Base-by-base conservation (phyloP, 2,113 vertebrate species). In the Alosa alosa region DNA sequence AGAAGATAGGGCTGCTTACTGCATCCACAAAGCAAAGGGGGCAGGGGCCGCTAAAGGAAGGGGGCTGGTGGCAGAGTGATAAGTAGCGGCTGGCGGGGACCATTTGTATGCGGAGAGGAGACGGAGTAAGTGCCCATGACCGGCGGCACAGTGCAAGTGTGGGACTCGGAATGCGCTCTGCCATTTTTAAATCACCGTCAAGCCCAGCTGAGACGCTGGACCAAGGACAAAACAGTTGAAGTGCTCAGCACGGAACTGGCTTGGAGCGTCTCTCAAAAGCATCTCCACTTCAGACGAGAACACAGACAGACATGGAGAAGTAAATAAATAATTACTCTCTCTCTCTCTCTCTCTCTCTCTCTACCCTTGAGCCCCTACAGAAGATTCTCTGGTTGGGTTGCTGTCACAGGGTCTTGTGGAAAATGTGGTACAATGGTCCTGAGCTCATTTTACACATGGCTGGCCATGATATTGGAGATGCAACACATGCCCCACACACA, bases 371-470 rank as follows among this genome's bases (percentile, higher is more conserved):
- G 36, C 72, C 72, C 31, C 36, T 11, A 11, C 31, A 11, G 25
- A 78, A 78, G 72, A 36, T 15, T 17, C 72, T 78, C 31, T 72
- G n/a, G 36, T 41, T 39, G 72, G 72, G 11, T 36, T 78, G 52
- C 36, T 2, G 39, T 41, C 7, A 17, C 1, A 81, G 45, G 50
- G 72, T 64, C 44, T 86, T 57, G 13, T 78, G 49, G 72, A 82
- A 86, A 86, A 85, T 55, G 82, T 44, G 84, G 39, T 60, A 82
- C 25, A 55, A 52, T 83, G 22, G 47, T 44, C 31, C 72, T 78
- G 17, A 39, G 84, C 50, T 89, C 22, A 85, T 89, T 90, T 88
- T 86, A 86, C 88, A 84, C 85, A 84, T 64, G 57, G 82, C 82
- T 86, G 85, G 72, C 85, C 86, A 57, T 83, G 83, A 72, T 82